A percentile compares a stretch with the other conserved stretches of the same genome.
Conservation (phyloP, 1,140 invertebrate species). For the Rhagoletis zephyria region DNA sequence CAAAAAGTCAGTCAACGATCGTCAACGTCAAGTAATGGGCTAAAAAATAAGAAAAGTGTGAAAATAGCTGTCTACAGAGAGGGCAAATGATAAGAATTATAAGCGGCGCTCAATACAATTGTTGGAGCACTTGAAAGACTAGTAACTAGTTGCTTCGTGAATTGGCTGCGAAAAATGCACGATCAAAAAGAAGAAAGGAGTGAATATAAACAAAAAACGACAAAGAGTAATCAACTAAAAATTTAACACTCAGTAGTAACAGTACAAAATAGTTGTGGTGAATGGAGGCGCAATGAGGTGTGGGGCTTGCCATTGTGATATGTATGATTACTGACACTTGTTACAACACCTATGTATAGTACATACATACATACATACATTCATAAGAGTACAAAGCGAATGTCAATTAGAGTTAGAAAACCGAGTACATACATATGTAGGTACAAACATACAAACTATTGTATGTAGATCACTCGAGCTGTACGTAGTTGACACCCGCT, state of each 20-base stretch:
- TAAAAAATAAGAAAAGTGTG: not conserved
- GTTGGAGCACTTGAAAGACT: not conserved
- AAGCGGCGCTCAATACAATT: not conserved
- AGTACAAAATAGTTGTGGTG: not conserved
- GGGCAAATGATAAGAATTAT: not conserved
- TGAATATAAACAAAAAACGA: not conserved
- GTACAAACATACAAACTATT: no score
- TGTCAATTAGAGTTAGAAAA: constrained; percentile 21
- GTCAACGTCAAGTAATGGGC: not conserved
- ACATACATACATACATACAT: not conserved
- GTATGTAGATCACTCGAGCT: constrained; percentile 2
- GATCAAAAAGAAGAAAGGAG: not conserved
- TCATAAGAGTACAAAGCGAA: not conserved
- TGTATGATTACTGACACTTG: constrained; percentile 37
- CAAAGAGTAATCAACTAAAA: not conserved
- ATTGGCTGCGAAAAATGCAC: not conserved
- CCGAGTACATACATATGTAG: not conserved
- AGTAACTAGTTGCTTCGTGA: not conserved
- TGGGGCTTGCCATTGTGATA: not conserved
- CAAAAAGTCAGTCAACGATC: not conserved
- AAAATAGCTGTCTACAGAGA: not conserved
- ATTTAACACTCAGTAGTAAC: not conserved
- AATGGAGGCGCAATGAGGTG: constrained; percentile 12
- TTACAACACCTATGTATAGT: constrained; percentile 13
- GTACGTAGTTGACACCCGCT: no score